Percentiles rank a stretch among this genome's conserved stretches.
phyloP scores from a whole-genome alignment of 2,888 invertebrate genomes.

The Stenodema calcarata region DNA sequence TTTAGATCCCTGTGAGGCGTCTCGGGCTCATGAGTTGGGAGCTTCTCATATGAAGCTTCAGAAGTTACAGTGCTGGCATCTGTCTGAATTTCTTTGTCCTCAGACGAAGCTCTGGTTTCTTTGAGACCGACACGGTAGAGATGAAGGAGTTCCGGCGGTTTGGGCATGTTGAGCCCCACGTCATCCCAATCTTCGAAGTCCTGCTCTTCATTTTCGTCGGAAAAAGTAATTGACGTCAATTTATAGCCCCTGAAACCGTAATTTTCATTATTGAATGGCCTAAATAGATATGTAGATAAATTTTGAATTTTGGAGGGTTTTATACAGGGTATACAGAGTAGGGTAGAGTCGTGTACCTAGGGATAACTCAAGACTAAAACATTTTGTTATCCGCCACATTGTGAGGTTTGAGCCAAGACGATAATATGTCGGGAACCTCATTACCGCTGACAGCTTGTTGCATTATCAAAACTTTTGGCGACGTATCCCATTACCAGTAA shows the following conservation, averaged over 20 bases:
- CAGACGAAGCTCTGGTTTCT: conserved; percentile 61
- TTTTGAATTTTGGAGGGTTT: conserved; percentile 58
- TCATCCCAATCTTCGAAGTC: conserved; percentile 79
- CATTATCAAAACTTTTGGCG: no score
- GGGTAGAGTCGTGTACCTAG: no score
- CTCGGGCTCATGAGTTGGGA: neutral
- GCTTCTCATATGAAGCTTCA: neutral
- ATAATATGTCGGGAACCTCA: no score
- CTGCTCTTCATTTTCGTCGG: conserved; percentile 86
- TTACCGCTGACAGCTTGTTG: no score
- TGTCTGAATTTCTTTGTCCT: conserved; percentile 36
- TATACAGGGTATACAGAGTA: no score
- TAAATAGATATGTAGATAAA: neutral
- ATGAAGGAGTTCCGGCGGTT: conserved; percentile 76
- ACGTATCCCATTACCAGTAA: no score
- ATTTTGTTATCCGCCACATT: no score
- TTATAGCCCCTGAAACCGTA: conserved; percentile 69
- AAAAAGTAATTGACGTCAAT: conserved; percentile 86
- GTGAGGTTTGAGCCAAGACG: no score
- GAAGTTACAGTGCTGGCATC: neutral
- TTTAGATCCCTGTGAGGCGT: neutral
- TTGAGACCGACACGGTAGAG: conserved; percentile 69
- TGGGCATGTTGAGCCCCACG: conserved; percentile 84
- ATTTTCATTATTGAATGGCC: no score
- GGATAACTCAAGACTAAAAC: no score